phyloP scores from a whole-genome alignment of 2,888 invertebrate genomes.

The Cataglyphis rosenhaueri region DNA sequence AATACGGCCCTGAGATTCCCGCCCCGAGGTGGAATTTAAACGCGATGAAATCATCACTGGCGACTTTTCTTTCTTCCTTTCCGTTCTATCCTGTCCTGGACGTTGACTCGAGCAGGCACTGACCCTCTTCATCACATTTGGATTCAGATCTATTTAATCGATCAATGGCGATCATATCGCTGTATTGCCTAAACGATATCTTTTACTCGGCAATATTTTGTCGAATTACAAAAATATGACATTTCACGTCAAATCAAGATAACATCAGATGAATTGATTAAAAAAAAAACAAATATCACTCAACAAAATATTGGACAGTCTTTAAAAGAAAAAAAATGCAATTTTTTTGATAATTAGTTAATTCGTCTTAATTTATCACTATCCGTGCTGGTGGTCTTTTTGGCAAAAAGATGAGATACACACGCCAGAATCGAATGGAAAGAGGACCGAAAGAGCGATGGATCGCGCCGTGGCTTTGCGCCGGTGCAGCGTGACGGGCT shows the following conservation, averaged over 20 bases:
- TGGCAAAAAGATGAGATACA: constrained; percentile 64
- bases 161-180: constrained; percentile 50
- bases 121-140: constrained; percentile 64
- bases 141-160: constrained; percentile 64
- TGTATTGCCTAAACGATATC: constrained; percentile 5
- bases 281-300: neutral
- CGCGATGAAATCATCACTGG: constrained; percentile 70
- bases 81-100: constrained; percentile 52
- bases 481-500: constrained; percentile 82
- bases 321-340: neutral
- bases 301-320: neutral
- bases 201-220: neutral
- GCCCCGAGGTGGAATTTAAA: constrained; percentile 65
- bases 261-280: neutral
- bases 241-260: neutral
- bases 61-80: constrained; percentile 35
- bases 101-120: constrained; percentile 66
- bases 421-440: constrained; percentile 77
- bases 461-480: constrained; percentile 77
- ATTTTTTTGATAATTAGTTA: constrained; percentile 47
- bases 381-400: constrained; percentile 55
- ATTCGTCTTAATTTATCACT: constrained; percentile 49
- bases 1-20: constrained; percentile 68
- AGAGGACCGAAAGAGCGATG: constrained; percentile 79
- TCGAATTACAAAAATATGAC: neutral